Conservation (phyloP, 2,113 vertebrate genomes). For the Lates calcarifer region DNA sequence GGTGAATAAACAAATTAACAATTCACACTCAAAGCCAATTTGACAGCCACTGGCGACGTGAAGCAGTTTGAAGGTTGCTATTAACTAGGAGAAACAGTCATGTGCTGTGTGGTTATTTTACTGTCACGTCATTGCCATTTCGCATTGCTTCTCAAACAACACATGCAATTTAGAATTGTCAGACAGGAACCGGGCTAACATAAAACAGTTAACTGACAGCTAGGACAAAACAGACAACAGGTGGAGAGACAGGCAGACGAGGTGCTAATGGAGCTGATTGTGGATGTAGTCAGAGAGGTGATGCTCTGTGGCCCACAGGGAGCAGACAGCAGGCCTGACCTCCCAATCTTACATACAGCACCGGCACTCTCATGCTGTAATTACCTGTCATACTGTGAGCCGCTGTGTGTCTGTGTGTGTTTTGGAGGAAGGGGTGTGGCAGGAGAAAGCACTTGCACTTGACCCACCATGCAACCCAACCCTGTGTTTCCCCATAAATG, state of each 20-base stretch:
- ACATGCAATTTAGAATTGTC: conserved; percentile 15
- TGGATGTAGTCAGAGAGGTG: conserved; percentile 56
- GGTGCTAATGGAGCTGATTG: conserved; percentile 62
- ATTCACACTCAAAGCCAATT: background rate
- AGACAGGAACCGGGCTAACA: conserved; percentile 3
- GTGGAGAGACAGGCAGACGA: conserved; percentile 14
- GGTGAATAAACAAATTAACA: background rate
- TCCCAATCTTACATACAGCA: conserved; percentile 41
- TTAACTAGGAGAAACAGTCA: conserved; percentile 25
- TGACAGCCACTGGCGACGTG: conserved; percentile 7
- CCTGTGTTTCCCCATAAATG: conserved; percentile 63
- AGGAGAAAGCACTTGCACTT: conserved; percentile 59
- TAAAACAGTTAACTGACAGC: conserved; percentile 28
- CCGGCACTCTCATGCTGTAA: conserved; percentile 58
- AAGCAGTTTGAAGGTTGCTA: conserved; percentile 14
- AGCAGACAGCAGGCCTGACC: conserved; percentile 58
- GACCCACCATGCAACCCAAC: conserved; percentile 65
- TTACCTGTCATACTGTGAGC: conserved; percentile 59
- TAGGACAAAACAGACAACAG: conserved; percentile 47
- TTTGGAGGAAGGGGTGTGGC: conserved; percentile 44
- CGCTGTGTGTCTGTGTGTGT: conserved; percentile 34
- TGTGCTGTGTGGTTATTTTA: background rate
- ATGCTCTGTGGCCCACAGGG: conserved; percentile 32
- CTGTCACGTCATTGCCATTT: conserved; percentile 14
- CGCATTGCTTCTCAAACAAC: conserved; percentile 1